These are phyloP conservation scores for Mastigias papua DNA, from an alignment of 30 jellyfish, hydroid and myxozoan species.

Conservation along the genomic window DNA sequence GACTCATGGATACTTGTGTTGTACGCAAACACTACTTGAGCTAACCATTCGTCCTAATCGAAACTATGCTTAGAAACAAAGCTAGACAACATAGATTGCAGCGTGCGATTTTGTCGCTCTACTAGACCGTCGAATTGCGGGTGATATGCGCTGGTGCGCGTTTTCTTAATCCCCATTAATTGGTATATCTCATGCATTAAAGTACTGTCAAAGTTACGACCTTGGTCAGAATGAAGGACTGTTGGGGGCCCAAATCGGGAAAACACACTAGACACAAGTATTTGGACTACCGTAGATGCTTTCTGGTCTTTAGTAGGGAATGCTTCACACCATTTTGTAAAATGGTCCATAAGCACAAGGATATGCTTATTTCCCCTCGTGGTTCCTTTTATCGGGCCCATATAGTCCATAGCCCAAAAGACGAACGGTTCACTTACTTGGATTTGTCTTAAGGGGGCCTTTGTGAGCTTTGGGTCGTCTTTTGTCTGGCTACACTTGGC, in stretches of 20 bases:
- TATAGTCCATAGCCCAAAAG: slow-evolving; percentile 59
- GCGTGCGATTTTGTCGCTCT: slow-evolving; percentile 32
- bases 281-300: slow-evolving; percentile 41
- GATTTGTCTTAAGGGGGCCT: slow-evolving; percentile 6
- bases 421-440: slow-evolving; percentile 35
- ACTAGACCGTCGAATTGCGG: slow-evolving; percentile 46
- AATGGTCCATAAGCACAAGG: slow-evolving; percentile 35
- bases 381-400: slow-evolving; percentile 42
- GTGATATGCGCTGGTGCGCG: slow-evolving; percentile 28
- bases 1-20: slow-evolving; percentile 46
- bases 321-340: slow-evolving; percentile 31
- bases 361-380: slow-evolving; percentile 10
- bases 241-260: slow-evolving; percentile 53
- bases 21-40: slow-evolving; percentile 43
- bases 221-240: slow-evolving; percentile 58
- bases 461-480: not conserved
- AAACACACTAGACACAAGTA: slow-evolving; percentile 27
- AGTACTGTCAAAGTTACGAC: slow-evolving; percentile 3
- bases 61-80: slow-evolving; percentile 5
- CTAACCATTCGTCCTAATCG: slow-evolving; percentile 23
- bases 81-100: not conserved
- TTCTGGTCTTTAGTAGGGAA: slow-evolving; percentile 28
- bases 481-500: slow-evolving; percentile 66
- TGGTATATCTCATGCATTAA: slow-evolving; percentile 38
- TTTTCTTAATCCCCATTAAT: slow-evolving; percentile 14